phyloP scores from a whole-genome alignment of 92 coral and sea anemone species.

The Phenganax stokvisi region DNA sequence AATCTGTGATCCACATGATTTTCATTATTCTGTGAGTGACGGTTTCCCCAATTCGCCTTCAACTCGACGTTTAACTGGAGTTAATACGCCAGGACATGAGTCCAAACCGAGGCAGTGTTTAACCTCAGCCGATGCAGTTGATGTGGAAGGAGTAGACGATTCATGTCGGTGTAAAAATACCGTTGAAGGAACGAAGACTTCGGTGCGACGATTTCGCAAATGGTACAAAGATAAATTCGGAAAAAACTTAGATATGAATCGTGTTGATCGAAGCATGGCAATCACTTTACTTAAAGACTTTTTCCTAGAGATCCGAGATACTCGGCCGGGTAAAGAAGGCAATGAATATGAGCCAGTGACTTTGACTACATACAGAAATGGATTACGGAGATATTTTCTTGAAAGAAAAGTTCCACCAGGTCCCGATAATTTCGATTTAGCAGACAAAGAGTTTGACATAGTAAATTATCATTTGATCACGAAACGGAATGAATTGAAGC shows the following conservation, averaged over 20 bases:
- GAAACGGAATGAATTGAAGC: constrained; percentile 92
- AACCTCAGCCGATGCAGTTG: constrained; percentile 64
- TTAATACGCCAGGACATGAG: neutral
- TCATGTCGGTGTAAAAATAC: constrained; percentile 96
- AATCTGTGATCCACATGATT: constrained; percentile 26
- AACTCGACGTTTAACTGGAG: constrained; percentile 12
- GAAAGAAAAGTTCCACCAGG: constrained; percentile 98
- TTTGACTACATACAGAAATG: constrained; percentile 93
- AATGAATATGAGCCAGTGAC: constrained; percentile 99
- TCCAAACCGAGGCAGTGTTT: constrained; percentile 16
- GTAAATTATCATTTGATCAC: constrained; percentile 96
- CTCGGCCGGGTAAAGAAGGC: constrained; percentile 98
- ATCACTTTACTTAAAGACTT: constrained; percentile 89
- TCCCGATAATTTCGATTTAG: constrained; percentile 94
- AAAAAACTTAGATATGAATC: constrained; percentile 89
- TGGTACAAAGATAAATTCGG: constrained; percentile 99
- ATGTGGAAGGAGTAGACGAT: constrained; percentile 94
- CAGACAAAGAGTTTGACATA: constrained; percentile 97
- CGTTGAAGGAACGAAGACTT: constrained; percentile 97
- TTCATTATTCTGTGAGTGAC: constrained; percentile 9
- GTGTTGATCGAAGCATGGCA: constrained; percentile 79
- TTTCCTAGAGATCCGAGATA: constrained; percentile 97
- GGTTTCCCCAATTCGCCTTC: constrained; percentile 10
- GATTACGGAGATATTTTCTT: constrained; percentile 93
- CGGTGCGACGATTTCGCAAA: constrained; percentile 88